These are phyloP conservation scores for Drosophila yooni DNA, from an alignment of 2,888 invertebrate genomes.

Conservation along the genomic window DNA sequence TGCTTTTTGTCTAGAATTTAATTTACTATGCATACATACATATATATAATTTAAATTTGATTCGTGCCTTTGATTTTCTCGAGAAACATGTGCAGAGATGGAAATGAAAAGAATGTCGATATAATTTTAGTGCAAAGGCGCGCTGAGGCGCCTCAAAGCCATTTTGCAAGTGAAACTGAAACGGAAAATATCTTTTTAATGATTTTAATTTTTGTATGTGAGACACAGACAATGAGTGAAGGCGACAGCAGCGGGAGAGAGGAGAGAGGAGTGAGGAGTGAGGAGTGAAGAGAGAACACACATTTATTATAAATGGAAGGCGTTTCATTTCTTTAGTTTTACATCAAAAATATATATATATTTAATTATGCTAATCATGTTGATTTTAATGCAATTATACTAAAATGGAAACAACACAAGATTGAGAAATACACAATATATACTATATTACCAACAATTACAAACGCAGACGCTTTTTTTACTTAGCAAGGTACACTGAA, in stretches of 20 bases:
- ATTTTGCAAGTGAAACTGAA: constrained; percentile 60
- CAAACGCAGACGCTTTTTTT: constrained; percentile 42
- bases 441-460: constrained; percentile 47
- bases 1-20: constrained; percentile 23
- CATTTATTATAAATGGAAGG: constrained; percentile 28
- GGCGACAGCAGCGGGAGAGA: constrained; percentile 3
- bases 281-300: constrained; percentile 10
- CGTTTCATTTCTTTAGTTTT: constrained; percentile 63
- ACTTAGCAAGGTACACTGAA: background rate
- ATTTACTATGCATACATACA: constrained; percentile 8
- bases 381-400: constrained; percentile 74
- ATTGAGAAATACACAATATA: constrained; percentile 68
- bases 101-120: constrained; percentile 70
- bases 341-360: constrained; percentile 53
- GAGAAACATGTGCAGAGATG: constrained; percentile 37
- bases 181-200: constrained; percentile 34
- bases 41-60: constrained; percentile 36
- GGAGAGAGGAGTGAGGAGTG: constrained; percentile 20
- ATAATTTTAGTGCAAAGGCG: constrained; percentile 69
- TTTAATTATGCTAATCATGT: constrained; percentile 71
- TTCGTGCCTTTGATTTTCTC: constrained; percentile 49
- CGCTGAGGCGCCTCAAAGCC: constrained; percentile 21
- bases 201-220: constrained; percentile 51
- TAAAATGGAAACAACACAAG: constrained; percentile 70
- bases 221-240: background rate